Evolutionary conservation across 2,113 vertebrate genomes (phyloP), one percentile per base, ranked within the genome.

Genomic region (Nerophis lumbriciformis): DNA sequence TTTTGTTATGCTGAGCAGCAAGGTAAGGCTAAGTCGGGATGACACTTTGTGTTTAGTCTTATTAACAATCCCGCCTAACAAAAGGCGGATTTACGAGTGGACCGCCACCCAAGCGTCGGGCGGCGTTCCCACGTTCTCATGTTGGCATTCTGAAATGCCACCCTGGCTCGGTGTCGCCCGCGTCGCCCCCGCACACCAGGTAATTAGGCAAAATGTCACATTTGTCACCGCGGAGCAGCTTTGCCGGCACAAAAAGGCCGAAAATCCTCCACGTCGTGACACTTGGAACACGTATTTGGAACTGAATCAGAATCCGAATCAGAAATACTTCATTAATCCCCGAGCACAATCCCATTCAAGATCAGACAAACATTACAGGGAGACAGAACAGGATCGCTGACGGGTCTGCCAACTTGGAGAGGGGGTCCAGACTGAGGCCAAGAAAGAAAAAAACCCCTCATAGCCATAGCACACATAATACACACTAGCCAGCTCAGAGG

Each of bases 11-110:
- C 76, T 75, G 72, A 83, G 56, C 67, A 68, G 73, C 9, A 45
- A 73, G 69, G 73, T 74, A 72, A 67, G 56, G 65, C 63, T 62
- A 63, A 74, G 70, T 69, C 39, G 21, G 8, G 13, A 53, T 64
- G 69, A 68, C 71, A 75, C 51, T 57, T 68, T 63, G 66, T 63
- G 71, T 78, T 80, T 66, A 60, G 68, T 77, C 77, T 76, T 63
- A 75, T 84, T 79, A 80, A 55, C 67, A 66, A 53, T 78, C 72
- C 69, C 61, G 73, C 59, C 71, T 66, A 72, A 85, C 81, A 80
- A 78, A 71, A 68, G 62, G 61, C 65, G 64, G 78, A 86, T 79
- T 82, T 85, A 75, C 68, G 65, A 73, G 69, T 68, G 62, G 72
- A 76, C 59, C 13, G 12, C 83, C 76, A 83, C 79, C 69, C 71